A percentile compares a stretch with the other conserved stretches of the same genome.
Conservation (phyloP, 2,888 invertebrate species). For the Agelastica alni region DNA sequence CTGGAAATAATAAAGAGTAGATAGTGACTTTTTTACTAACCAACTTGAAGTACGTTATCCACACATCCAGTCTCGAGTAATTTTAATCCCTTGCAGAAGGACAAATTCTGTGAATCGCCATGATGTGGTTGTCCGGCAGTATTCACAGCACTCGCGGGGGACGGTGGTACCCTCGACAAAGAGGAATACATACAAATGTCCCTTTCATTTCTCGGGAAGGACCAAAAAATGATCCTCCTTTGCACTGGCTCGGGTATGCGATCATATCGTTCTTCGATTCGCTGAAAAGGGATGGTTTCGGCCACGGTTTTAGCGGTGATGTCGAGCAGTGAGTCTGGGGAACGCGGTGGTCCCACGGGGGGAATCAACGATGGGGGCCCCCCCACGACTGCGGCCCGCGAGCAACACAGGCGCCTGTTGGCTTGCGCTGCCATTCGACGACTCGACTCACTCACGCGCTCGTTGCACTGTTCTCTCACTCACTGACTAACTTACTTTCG, state of each 20-base stretch:
- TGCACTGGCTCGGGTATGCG: slow-evolving; percentile 89
- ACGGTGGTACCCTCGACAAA: slow-evolving; percentile 63
- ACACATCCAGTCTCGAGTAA: slow-evolving; percentile 82
- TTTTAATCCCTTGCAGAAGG: slow-evolving; percentile 85
- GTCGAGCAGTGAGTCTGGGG: slow-evolving; percentile 78
- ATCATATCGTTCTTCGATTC: slow-evolving; percentile 84
- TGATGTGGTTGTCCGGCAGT: slow-evolving; percentile 40
- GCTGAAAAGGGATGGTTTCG: slow-evolving; percentile 82
- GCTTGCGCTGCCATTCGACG: slow-evolving; percentile 53
- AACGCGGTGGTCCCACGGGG: slow-evolving; percentile 52
- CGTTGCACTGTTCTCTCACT: slow-evolving; percentile 49
- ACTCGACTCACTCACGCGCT: slow-evolving; percentile 40
- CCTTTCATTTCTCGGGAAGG: slow-evolving; percentile 83
- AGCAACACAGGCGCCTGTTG: slow-evolving; percentile 58
- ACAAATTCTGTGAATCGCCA: slow-evolving; percentile 76
- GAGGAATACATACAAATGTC: slow-evolving; percentile 91
- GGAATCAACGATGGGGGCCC: slow-evolving; percentile 38
- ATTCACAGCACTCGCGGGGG: slow-evolving; percentile 43
- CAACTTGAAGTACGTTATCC: slow-evolving; percentile 85
- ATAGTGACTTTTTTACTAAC: no score
- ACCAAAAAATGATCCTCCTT: slow-evolving; percentile 85
- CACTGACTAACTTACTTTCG: slow-evolving; percentile 44
- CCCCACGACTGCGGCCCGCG: slow-evolving; percentile 53
- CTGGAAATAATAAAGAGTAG: no score
- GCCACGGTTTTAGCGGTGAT: slow-evolving; percentile 83